Conservation (phyloP, 2,888 invertebrate species). For the Anoplius nigerrimus region DNA sequence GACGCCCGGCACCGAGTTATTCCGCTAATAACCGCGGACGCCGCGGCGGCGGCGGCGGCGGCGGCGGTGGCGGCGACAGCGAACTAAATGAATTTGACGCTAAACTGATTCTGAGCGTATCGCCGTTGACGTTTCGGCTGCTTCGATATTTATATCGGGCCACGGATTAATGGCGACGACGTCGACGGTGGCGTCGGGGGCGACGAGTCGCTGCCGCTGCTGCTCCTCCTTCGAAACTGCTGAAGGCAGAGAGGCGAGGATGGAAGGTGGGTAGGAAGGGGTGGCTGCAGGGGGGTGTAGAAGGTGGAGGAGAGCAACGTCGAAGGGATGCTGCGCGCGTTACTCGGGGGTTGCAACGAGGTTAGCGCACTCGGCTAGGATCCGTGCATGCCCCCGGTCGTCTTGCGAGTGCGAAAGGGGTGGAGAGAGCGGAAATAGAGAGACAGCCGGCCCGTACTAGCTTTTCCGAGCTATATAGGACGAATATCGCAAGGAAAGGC, state of each 20-base stretch:
- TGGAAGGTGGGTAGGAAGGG: too few relatives aligned
- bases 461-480: constrained; percentile 57
- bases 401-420: constrained; percentile 48
- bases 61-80: neutral
- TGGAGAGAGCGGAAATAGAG: constrained; percentile 55
- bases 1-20: too few relatives aligned
- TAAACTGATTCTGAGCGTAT: too few relatives aligned
- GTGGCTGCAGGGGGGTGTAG: constrained; percentile 9
- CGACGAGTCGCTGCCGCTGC: neutral
- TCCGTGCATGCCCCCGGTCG: constrained; percentile 44
- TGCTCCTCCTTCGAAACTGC: neutral
- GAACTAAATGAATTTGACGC: too few relatives aligned
- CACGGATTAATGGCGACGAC: constrained; percentile 49
- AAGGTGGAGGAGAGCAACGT: constrained; percentile 11
- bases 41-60: neutral
- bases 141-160: constrained; percentile 15
- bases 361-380: constrained; percentile 50
- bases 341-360: constrained; percentile 38
- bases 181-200: neutral
- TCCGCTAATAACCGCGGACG: too few relatives aligned
- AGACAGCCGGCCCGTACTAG: constrained; percentile 54
- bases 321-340: constrained; percentile 43
- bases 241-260: too few relatives aligned
- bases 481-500: constrained; percentile 64
- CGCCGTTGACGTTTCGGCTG: neutral